Percentiles rank a stretch among this genome's conserved stretches.
These are phyloP conservation scores for Spilosoma lubricipeda DNA, from an alignment of 2,888 invertebrate genomes.

Conservation along the genomic window DNA sequence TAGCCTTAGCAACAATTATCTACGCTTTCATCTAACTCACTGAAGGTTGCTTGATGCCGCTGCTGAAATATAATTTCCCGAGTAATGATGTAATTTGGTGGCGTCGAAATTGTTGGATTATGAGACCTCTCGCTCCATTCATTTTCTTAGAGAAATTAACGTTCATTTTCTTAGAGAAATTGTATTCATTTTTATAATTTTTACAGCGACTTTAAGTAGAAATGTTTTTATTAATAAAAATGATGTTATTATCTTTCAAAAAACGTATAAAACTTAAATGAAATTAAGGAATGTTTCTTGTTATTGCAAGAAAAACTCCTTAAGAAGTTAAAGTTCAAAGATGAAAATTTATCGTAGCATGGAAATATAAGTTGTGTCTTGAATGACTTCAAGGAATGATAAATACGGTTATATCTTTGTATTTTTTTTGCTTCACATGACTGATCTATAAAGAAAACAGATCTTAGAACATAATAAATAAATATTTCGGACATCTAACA, in stretches of 20 bases:
- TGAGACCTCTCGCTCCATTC: conserved; percentile 19
- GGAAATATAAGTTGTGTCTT: background rate
- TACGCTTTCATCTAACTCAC: conserved; percentile 29
- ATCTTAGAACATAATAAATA: too few relatives aligned
- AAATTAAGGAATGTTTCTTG: background rate
- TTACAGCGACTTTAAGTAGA: background rate
- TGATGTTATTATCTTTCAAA: background rate
- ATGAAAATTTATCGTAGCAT: background rate
- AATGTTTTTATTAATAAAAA: background rate
- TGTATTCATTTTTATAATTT: conserved; percentile 15
- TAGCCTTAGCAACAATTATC: conserved; percentile 13
- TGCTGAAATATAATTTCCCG: conserved; percentile 53
- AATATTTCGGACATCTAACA: too few relatives aligned
- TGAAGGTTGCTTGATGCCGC: conserved; percentile 35
- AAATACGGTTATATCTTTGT: background rate
- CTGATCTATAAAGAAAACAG: too few relatives aligned
- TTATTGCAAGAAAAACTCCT: background rate
- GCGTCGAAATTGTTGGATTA: conserved; percentile 51
- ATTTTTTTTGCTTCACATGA: too few relatives aligned
- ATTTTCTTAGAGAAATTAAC: conserved; percentile 27
- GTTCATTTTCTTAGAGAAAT: conserved; percentile 25
- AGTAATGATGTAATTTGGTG: conserved; percentile 54
- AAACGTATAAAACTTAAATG: background rate
- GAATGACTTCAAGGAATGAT: background rate
- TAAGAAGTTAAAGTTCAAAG: background rate